Base-by-base conservation (phyloP, 2,888 invertebrate genomes). In the Ephialtes manifestator region DNA sequence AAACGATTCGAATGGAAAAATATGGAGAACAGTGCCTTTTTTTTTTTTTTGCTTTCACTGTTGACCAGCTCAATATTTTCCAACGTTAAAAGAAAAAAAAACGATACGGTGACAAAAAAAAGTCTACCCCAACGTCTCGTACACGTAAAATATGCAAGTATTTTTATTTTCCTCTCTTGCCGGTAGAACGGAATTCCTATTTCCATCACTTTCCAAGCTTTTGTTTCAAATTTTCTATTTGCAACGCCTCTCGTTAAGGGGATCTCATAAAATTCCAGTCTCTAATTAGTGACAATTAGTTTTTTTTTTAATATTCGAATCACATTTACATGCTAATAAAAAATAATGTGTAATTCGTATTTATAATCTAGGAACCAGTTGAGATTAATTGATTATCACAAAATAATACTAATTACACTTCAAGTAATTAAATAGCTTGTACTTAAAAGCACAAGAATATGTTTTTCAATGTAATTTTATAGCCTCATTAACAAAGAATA, bases 1-100 rank as follows among this genome's bases (percentile, higher is more conserved):
- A 67, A 67, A 67, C 43, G 67, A 67, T 67, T 67, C 13, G 20
- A 67, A 67, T 67, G 67, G 43, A 43, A 67, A 67, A 67, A 67
- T 67, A 67, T 67, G 67, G 39, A 67, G 39, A 65, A 39, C 39
- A 31, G 31, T 39, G 8, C 35, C 15, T 65, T 65, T 39, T 39
- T 63, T 65, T 0, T n/a, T n/a, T n/a, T n/a, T n/a, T n/a, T n/a
- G n/a, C 20, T 39, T 39, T 18, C n/a, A 39, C 65, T 2, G 39
- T 10, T 39, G 35, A 18, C n/a, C 65, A n/a, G 31, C 39, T 39
- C 7, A 18, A 39, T 65, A 51, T 51, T 51, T 51, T 5, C 48
- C 48, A 51, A 15, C 48, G 48, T 51, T 51, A 51, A 51, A 51
- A 51, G 18, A 51, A 51, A 51, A 51, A 51, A 15, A 24, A 7